Evolutionary conservation across 2,113 vertebrate genomes (phyloP).

Genomic region (Prolemur simus): DNA sequence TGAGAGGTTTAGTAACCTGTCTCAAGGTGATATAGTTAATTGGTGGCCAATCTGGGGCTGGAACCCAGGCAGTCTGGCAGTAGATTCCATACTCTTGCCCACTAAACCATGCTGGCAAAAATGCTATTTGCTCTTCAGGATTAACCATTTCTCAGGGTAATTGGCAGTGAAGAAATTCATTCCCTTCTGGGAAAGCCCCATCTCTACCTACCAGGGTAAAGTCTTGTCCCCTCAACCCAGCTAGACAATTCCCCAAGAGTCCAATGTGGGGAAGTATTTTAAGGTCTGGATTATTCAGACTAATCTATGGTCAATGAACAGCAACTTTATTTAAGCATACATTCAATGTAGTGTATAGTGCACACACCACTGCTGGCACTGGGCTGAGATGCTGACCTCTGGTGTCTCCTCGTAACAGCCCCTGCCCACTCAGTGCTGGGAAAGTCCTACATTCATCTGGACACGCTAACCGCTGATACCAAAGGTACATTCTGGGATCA

Average conservation of each 20-base stretch:
- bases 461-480: background rate
- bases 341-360: background rate
- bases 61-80: background rate
- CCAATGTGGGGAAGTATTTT: background rate
- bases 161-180: background rate
- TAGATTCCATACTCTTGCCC: background rate
- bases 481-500: background rate
- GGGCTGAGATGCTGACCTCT: too few species aligned
- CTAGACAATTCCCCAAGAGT: background rate
- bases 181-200: background rate
- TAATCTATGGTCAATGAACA: background rate
- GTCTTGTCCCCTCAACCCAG: background rate
- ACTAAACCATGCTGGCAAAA: too few species aligned
- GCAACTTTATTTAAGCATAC: background rate
- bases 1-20: background rate
- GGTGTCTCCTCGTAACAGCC: background rate
- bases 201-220: background rate
- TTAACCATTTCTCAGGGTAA: background rate
- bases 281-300: background rate
- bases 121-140: background rate
- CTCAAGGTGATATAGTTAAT: background rate
- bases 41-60: background rate
- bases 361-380: background rate
- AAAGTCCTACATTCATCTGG: background rate
- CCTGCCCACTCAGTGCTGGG: too few species aligned